Base-by-base conservation (phyloP, 2,888 invertebrate species). In the Loripinus fragilis region DNA sequence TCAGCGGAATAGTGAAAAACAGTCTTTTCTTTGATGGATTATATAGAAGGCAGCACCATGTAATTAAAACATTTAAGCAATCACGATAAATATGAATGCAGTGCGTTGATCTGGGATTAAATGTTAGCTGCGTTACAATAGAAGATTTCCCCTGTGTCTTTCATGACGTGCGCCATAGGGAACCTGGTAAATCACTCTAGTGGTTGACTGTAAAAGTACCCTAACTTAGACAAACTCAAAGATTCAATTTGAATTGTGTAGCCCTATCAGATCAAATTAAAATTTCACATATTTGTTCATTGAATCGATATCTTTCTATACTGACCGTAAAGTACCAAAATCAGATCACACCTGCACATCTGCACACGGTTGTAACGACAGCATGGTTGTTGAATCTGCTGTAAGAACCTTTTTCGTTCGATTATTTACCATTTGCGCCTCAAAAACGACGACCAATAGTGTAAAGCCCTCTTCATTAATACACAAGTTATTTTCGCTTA, bases 401-500 rank as follows among this genome's bases (percentile, higher is more conserved):
- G n/a, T n/a, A n/a, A n/a, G n/a, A n/a, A n/a, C n/a, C n/a, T n/a
- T n/a, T n/a, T n/a, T n/a, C n/a, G n/a, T n/a, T n/a, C n/a, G n/a
- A n/a, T n/a, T n/a, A n/a, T n/a, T n/a, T n/a, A n/a, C n/a, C n/a
- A n/a, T n/a, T 55, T 64, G 68, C 45, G 35, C 41, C 73, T 55
- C 73, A 42, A 71, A 35, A 50, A 65, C 28, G 70, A 45, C 73
- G 8, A 42, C 64, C 73, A 78, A 71, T 76, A 52, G 66, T 73
- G 45, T 60, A 70, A 78, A 73, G 60, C 64, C 76, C 69, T 48
- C 71, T 66, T 68, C 41, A 67, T 80, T 68, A 84, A 84, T 81
- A 84, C 79, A 80, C 80, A 50, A 75, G 80, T 84, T 84, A 81
- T 84, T 81, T 80, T 76, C 79, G 69, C 79, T 78, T 80, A 84